Evolutionary conservation across 2,888 invertebrate genomes (phyloP), one percentile per base, ranked within the genome.

Genomic region (Ferrisia virgata): DNA sequence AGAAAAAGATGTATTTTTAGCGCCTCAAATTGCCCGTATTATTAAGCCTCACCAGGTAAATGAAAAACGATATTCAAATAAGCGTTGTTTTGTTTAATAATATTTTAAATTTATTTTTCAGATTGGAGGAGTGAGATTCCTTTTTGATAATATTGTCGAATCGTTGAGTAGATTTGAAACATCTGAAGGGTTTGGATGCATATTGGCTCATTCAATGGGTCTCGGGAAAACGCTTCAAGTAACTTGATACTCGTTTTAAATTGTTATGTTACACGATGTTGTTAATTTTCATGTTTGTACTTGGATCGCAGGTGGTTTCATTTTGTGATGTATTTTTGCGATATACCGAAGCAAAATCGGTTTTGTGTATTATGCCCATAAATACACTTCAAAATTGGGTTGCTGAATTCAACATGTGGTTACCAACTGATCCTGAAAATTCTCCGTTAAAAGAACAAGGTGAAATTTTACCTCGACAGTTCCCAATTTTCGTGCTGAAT

Each of bases 181-280:
- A 18, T 95, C 95, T 0, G 92, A 93, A 2, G 98, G 99, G 13
- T 98, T 99, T 89, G 99, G 99, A 15, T 99, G 99, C 89, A 98
- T 99, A 87, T 90, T 99, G 82, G 99, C 99, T 0, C 99, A 99
- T 90, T 97, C 97, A 72, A 99, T 99, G 99, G 99, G 99, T 1
- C 91, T 99, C 36, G 99, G 99, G n/a, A 99, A 99, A 90, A 99
- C 99, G 0, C 90, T 99, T 85, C 96, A 95, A 88, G 89, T 89
- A 86, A 79, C 28, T 11, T 64, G 25, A 1, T 15, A 0, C 0
- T 4, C 15, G 13, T 25, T 28, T 15, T 28, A 1, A 58, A 25
- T 78, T 79, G 1, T 9, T 43, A 3, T 40, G n/a, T 15, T 58
- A 47, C 4, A 69, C 9, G 22, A 39, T 33, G 40, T n/a, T 53